These are phyloP conservation scores for Platichthys flesus DNA, from an alignment of 2,113 vertebrate species.

Conservation along the genomic window DNA sequence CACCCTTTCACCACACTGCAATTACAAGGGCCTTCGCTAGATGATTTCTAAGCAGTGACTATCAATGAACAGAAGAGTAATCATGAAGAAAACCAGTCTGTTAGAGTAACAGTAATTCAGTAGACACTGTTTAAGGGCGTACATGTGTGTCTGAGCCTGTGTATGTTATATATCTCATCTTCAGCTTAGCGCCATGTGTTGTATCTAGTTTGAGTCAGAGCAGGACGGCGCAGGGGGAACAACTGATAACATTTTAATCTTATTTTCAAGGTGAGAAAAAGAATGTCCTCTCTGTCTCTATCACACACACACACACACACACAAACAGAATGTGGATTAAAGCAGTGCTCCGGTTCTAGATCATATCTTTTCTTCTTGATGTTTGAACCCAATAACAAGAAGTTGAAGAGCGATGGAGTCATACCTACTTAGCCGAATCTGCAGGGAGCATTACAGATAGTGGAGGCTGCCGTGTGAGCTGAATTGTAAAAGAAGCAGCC, in stretches of 20 bases:
- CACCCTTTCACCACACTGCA: conserved; percentile 33
- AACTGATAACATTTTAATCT: conserved; percentile 69
- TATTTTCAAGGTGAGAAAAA: conserved; percentile 63
- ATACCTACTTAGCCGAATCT: conserved; percentile 43
- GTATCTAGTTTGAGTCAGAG: conserved; percentile 41
- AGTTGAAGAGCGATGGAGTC: conserved; percentile 49
- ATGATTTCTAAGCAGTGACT: not conserved
- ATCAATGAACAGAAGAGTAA: conserved; percentile 18
- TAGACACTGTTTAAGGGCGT: conserved; percentile 2
- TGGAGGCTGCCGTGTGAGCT: not conserved
- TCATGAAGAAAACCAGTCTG: conserved; percentile 17
- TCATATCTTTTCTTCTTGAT: conserved; percentile 56
- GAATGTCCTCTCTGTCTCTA: conserved; percentile 1
- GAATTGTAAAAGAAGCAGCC: conserved; percentile 11
- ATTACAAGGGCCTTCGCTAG: not conserved
- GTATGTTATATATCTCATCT: conserved; percentile 29
- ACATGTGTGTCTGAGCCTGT: conserved; percentile 8
- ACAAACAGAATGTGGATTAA: conserved; percentile 39
- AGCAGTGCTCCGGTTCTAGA: conserved; percentile 53
- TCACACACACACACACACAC: not conserved
- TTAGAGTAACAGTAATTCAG: conserved; percentile 22
- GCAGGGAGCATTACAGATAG: conserved; percentile 19
- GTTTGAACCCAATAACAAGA: conserved; percentile 58
- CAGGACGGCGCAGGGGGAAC: conserved; percentile 57
- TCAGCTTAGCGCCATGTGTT: conserved; percentile 38